Evolutionary conservation across 2,888 invertebrate genomes (phyloP).

Genomic region (Coenonympha glycerion): DNA sequence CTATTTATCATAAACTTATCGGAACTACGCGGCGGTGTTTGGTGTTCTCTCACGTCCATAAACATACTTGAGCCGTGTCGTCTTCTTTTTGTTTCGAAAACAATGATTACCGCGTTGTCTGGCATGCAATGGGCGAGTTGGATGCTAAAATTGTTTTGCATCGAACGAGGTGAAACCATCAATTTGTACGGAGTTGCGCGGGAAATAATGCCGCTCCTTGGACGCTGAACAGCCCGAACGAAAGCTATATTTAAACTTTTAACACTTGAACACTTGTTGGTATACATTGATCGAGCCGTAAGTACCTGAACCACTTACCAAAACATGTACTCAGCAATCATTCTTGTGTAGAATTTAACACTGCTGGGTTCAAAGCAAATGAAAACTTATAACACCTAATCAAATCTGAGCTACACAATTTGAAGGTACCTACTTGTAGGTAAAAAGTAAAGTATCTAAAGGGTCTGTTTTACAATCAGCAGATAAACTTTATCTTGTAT

Average conservation of each 20-base stretch:
- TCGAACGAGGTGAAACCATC: conserved; percentile 68
- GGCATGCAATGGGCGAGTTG: conserved; percentile 59
- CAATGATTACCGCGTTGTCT: conserved; percentile 67
- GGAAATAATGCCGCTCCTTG: conserved; percentile 18
- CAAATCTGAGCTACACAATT: background rate
- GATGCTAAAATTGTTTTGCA: conserved; percentile 68
- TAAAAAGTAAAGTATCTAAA: too few species aligned
- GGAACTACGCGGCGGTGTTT: conserved; percentile 58
- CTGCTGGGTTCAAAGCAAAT: background rate
- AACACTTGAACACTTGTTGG: conserved; percentile 11
- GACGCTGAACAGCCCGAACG: conserved; percentile 11
- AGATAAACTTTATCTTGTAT: too few species aligned
- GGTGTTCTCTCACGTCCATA: conserved; percentile 59
- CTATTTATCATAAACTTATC: conserved; percentile 73
- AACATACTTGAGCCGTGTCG: conserved; percentile 59
- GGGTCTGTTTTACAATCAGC: too few species aligned
- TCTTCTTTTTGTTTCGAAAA: conserved; percentile 66
- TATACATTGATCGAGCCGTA: conserved; percentile 3
- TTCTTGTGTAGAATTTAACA: background rate
- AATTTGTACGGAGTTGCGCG: conserved; percentile 48
- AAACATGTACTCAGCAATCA: conserved; percentile 2
- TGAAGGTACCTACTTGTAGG: too few species aligned
- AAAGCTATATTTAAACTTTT: conserved; percentile 19
- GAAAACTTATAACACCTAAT: background rate
- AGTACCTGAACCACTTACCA: background rate